These are phyloP conservation scores for Ornithorhynchus anatinus DNA, from an alignment of 2,113 vertebrate genomes.

Conservation along the genomic window DNA sequence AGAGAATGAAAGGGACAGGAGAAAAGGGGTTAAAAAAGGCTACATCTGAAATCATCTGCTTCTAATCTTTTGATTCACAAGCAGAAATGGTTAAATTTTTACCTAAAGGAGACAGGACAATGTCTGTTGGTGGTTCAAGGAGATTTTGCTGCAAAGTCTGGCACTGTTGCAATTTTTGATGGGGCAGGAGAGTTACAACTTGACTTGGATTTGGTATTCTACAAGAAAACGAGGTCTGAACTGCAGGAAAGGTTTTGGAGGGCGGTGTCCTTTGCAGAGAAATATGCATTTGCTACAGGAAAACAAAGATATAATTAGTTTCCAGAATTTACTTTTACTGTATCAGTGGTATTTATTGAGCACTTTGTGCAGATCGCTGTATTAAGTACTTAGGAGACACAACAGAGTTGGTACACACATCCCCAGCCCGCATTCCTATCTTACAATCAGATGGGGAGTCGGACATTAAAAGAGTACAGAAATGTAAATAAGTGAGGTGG, in stretches of 20 bases:
- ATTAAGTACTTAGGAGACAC: too few species aligned
- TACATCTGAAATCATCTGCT: too few species aligned
- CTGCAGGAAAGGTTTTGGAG: constrained; percentile 10
- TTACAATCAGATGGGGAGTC: too few species aligned
- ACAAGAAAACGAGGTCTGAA: constrained; percentile 4
- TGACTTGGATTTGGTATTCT: constrained; percentile 4
- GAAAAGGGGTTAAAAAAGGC: too few species aligned
- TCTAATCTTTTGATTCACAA: too few species aligned
- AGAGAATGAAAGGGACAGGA: too few species aligned
- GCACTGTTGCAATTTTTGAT: constrained; percentile 1
- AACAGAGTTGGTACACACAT: too few species aligned
- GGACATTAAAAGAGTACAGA: too few species aligned
- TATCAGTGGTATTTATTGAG: too few species aligned
- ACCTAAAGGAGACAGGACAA: constrained; percentile 62
- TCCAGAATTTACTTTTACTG: background rate
- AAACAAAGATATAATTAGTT: background rate
- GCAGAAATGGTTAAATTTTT: constrained; percentile 31
- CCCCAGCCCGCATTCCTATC: too few species aligned
- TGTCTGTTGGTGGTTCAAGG: constrained; percentile 43
- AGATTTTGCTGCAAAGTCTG: constrained; percentile 15
- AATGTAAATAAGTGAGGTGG: too few species aligned
- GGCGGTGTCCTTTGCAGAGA: constrained; percentile 20
- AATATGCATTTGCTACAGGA: constrained; percentile 11
- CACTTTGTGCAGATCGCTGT: too few species aligned
- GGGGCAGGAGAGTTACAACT: background rate